A percentile compares a stretch with the other conserved stretches of the same genome.
phyloP scores from a whole-genome alignment of 2,113 vertebrate species.

The Rhinichthys klamathensis region DNA sequence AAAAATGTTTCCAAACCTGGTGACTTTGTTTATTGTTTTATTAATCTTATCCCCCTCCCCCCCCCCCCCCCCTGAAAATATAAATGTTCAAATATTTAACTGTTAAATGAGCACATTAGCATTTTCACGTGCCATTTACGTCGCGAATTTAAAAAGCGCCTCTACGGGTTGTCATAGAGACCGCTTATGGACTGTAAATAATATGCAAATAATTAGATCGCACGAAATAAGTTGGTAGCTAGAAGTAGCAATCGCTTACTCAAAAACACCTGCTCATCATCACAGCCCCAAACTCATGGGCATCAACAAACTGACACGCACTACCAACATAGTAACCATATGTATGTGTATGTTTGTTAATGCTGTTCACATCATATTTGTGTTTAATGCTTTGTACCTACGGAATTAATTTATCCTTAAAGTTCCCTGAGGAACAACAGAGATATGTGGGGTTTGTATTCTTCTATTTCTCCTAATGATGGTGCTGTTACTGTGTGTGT shows the following conservation, averaged over 20 bases:
- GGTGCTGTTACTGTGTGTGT: conserved; percentile 51
- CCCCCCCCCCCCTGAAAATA: no score
- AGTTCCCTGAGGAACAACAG: conserved; percentile 33
- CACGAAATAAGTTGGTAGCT: not conserved
- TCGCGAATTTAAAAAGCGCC: conserved; percentile 14
- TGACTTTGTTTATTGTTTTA: not conserved
- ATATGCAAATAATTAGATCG: not conserved
- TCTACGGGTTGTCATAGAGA: not conserved
- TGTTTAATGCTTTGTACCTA: conserved; percentile 2
- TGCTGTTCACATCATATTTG: not conserved
- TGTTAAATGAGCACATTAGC: not conserved
- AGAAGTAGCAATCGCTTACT: conserved; percentile 2
- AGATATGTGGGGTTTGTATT: conserved; percentile 47
- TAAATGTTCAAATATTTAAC: not conserved
- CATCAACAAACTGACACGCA: conserved; percentile 6
- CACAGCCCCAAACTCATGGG: not conserved
- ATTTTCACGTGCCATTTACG: not conserved
- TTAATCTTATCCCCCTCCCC: not conserved
- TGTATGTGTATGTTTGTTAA: not conserved
- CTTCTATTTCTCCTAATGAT: conserved; percentile 43
- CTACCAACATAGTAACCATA: not conserved
- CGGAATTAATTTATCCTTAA: conserved; percentile 26
- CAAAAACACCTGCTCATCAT: conserved; percentile 30
- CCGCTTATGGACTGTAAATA: not conserved
- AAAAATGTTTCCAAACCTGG: not conserved